Percentiles rank a stretch among this genome's conserved stretches.
These are phyloP conservation scores for Egretta garzetta DNA, from an alignment of 2,113 vertebrate genomes.

Conservation along the genomic window DNA sequence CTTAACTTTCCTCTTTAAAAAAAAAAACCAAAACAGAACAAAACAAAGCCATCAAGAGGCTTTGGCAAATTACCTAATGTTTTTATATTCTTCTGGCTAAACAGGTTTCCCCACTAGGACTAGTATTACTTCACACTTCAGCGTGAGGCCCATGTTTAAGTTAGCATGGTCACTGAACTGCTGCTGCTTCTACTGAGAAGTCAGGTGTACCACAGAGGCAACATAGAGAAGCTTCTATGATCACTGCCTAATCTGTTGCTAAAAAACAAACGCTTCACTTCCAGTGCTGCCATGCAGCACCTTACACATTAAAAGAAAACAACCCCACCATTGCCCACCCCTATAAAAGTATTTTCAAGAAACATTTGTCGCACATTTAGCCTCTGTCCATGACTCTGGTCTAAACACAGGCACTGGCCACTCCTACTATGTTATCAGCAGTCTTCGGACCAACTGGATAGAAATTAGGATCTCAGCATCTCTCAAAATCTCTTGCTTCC, in stretches of 20 bases:
- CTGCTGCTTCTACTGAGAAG: not conserved
- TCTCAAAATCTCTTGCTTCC: not conserved
- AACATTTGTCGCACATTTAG: not conserved
- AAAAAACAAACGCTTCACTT: not conserved
- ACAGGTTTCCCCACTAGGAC: not conserved
- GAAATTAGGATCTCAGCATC: not conserved
- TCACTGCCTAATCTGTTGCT: not conserved
- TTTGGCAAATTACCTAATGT: not conserved
- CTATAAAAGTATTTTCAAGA: not conserved
- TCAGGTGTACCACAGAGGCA: not conserved
- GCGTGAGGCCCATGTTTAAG: not conserved
- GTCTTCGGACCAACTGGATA: not conserved
- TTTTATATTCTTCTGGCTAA: not conserved
- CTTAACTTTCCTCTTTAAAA: not conserved
- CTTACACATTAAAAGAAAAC: not conserved
- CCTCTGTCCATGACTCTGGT: not conserved
- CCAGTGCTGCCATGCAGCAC: not conserved
- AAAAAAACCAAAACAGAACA: not conserved
- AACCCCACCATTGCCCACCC: not conserved
- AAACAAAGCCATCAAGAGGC: not conserved
- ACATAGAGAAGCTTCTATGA: not conserved
- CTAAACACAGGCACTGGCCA: not conserved
- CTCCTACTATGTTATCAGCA: not conserved
- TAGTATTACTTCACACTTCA: not conserved
- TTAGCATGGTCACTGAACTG: not conserved